Evolutionary conservation across 2,888 invertebrate genomes (phyloP), one percentile per base, ranked within the genome.

Genomic region (Heliothis peltigera): DNA sequence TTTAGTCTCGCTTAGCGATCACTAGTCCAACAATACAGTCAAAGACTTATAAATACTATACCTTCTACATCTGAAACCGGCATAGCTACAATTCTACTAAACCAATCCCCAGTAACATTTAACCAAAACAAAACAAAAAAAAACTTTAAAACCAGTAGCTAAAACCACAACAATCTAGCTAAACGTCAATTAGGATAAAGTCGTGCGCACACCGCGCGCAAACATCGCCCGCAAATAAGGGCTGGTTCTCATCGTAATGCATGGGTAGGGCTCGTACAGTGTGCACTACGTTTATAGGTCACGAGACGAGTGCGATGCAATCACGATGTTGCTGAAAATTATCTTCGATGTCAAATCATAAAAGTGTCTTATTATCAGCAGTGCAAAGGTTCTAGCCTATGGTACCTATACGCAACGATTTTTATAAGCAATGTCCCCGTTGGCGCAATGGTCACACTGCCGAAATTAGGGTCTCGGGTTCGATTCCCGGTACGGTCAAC

Each of bases 121-220:
- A 19, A 25, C 7, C 44, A 12, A 57, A 64, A 28, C 28, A 66
- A 39, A 18, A 54, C 39, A 56, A 57, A 60, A 60, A 15, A 18
- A 56, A 61, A 67, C 53, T n/a, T 39, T 4, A 39, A 76, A 74
- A 71, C 70, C 75, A 70, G 66, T 70, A 64, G 62, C 61, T 58
- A 69, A 70, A 60, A 60, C 61, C 55, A 53, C 66, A 77, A 77
- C 81, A 87, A 85, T 85, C 79, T 75, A 76, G 75, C 77, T 82
- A 83, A 85, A 80, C 79, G 80, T 85, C 89, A 88, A 91, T 90
- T 91, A 91, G 83, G 74, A 75, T 87, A 89, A 89, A 84, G 89
- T 84, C 75, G 75, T 61, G 77, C 70, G 80, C 84, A 81, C 85
- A 89, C 84, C 60, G 70, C 71, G 78, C 68, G 81, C 81, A 87